A percentile compares a stretch with the other conserved stretches of the same genome.
These are phyloP conservation scores for Sitobion miscanthi DNA, from an alignment of 1,140 invertebrate species.

Conservation along the genomic window DNA sequence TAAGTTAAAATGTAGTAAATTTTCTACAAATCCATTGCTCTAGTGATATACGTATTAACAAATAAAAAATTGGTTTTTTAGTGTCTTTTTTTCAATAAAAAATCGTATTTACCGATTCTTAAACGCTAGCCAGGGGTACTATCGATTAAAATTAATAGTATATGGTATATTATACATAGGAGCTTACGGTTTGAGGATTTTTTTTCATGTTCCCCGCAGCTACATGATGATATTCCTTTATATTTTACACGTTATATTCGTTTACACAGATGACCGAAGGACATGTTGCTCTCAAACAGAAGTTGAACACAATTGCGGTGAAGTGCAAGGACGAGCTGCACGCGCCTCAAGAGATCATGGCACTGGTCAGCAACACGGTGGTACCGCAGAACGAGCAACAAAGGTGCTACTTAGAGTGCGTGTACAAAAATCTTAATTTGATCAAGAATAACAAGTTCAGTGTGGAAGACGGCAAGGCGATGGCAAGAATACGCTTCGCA, in stretches of 20 bases:
- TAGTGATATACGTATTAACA: no score
- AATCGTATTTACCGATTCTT: background rate
- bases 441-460: slow-evolving; percentile 58
- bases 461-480: slow-evolving; percentile 55
- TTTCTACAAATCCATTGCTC: background rate
- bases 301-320: slow-evolving; percentile 51
- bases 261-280: background rate
- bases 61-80: no score
- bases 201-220: background rate
- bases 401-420: slow-evolving; percentile 60
- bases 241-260: no score
- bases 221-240: background rate
- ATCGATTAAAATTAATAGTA: background rate
- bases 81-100: no score
- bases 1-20: background rate
- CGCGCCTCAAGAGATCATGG: slow-evolving; percentile 55
- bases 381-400: slow-evolving; percentile 57
- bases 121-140: background rate
- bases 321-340: slow-evolving; percentile 55
- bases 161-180: background rate
- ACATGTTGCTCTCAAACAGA: slow-evolving; percentile 39
- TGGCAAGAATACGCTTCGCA: slow-evolving; percentile 59
- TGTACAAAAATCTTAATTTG: slow-evolving; percentile 59
- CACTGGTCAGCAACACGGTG: slow-evolving; percentile 52
- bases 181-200: no score